Base-by-base conservation (phyloP, 2,797 vertebrate species). In the Glossophaga mutica region DNA sequence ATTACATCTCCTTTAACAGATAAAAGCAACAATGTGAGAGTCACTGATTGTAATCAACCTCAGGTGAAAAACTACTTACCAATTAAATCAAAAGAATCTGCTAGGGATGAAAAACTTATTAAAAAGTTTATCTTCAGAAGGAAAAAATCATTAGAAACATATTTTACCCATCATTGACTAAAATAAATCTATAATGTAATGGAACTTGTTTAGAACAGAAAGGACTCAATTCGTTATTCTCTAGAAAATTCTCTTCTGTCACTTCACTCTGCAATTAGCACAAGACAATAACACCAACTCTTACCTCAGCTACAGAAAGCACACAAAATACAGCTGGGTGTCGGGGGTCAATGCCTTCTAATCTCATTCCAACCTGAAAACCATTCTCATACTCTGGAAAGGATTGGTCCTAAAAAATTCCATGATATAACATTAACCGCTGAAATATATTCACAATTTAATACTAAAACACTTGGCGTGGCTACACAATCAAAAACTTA, bases 281-380 rank as follows among this genome's bases (percentile, higher is more conserved):
- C 32, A 67, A 91, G 24, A 59, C 21, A 83, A 8, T 46, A 78
- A 59, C n/a, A 86, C 14, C 9, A 37, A 68, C 48, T 95, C 96
- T 98, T 98, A 99, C 98, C 98, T 99, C 98, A 0, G 98, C 98
- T 6, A 99, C 98, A 1, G 98, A 98, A 92, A 99, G 98, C 91
- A 99, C 98, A 95, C 99, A 99, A 96, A 99, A 98, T 97, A 99
- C 98, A 74, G 99, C 99, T 1, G 98, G 98, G 76, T 98, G 99
- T 57, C 98, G 97, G 0, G 98, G 98, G 95, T 99, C 98, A 26
- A 99, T 78, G 14, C 99, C 99, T 96, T 99, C 99, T 89, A 99
- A 95, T 95, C 98, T 98, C 99, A 99, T 99, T 62, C 98, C 99
- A 84, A 98, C 97, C 94, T 98, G 98, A 97, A 99, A 99, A 37